These are phyloP conservation scores for Drymodes brunneopygia DNA, from an alignment of 2,113 vertebrate genomes.

Conservation along the genomic window DNA sequence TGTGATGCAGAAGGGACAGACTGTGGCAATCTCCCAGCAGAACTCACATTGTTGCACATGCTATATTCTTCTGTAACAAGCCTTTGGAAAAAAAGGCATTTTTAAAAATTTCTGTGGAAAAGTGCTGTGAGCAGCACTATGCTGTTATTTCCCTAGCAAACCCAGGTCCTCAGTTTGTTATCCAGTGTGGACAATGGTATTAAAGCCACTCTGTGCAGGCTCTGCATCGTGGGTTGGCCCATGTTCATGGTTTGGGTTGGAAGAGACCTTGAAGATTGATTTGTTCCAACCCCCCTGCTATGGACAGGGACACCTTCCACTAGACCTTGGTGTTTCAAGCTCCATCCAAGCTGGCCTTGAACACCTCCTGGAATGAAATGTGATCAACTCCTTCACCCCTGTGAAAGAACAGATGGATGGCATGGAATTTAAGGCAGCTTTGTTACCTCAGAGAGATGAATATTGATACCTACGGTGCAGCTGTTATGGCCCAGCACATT, in stretches of 20 bases:
- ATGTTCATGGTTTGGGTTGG: not conserved
- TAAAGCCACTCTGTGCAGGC: not conserved
- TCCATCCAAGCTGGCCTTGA: not conserved
- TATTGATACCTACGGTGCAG: not conserved
- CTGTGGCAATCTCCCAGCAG: not conserved
- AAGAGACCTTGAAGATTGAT: not conserved
- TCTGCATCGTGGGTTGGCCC: accelerated
- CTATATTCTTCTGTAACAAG: not conserved
- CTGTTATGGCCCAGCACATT: not conserved
- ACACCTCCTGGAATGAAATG: not conserved
- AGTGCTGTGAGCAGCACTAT: accelerated
- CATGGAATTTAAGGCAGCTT: not conserved
- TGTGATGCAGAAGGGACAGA: not conserved
- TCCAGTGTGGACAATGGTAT: not conserved
- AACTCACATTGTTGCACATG: accelerated
- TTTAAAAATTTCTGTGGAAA: not conserved
- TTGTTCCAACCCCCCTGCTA: not conserved
- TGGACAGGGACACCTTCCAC: not conserved
- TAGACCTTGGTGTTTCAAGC: not conserved
- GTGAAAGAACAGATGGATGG: not conserved
- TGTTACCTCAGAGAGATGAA: not conserved
- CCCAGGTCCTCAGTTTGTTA: accelerated
- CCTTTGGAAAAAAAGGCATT: not conserved
- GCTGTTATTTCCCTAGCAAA: not conserved
- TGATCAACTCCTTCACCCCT: not conserved